Base-by-base conservation (phyloP, 2,113 vertebrate species). In the Athene noctua region DNA sequence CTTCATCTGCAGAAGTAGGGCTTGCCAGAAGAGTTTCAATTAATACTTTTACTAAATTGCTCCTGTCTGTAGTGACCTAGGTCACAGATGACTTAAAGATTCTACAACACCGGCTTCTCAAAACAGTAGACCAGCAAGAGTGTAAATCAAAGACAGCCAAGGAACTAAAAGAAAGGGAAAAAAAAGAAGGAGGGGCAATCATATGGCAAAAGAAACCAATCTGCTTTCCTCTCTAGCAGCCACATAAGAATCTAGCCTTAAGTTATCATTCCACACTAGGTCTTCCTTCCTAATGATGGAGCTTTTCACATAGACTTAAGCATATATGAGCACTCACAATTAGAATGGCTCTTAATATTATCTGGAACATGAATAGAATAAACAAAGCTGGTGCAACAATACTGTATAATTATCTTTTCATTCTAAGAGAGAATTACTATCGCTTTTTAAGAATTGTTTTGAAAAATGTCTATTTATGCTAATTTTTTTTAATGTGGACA, bases 11-110 rank as follows among this genome's bases (percentile, higher is more conserved):
- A 97, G 86, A 92, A 96, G 80, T 27, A 92, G 88, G 58, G 89
- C 91, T 96, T 97, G 97, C 97, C 97, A 96, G 94, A 90, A 97
- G 97, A 96, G 89, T 96, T 98, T 94, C 97, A 98, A 98, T 98
- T 98, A 98, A 98, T 98, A 97, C 97, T 98, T 97, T 97, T 98
- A 96, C 96, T 97, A 98, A 98, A 98, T 98, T 97, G 97, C 94
- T 97, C 89, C 97, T 98, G 98, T 98, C 97, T 97, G 80, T 88
- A 86, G 95, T 98, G 98, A 98, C 98, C 98, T 96, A 97, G 98
- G 98, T 98, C 98, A 98, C 97, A 84, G 96, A 98, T 98, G 97
- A 98, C 98, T 98, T 98, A 98, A 97, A 86, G 97, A 98, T 98
- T 98, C 94, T 94, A 96, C 97, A 97, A 96, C 92, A 97, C 96